Conservation (phyloP, 92 coral and sea anemone genomes). For the Siderastrea radians region DNA sequence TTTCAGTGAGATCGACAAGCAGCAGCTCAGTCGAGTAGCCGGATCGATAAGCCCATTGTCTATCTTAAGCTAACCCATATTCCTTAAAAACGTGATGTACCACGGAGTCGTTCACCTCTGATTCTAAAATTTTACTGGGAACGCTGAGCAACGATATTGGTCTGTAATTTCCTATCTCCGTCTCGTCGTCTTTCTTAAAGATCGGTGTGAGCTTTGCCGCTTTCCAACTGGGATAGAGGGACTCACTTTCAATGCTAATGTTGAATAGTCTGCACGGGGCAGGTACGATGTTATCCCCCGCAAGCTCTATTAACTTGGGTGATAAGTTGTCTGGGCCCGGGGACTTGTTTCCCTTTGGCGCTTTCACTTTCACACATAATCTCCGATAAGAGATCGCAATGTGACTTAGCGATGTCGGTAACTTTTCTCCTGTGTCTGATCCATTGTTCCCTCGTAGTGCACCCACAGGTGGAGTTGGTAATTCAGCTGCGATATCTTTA, state of each 20-base stretch:
- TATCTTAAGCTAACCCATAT: slow-evolving; percentile 4
- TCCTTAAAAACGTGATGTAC: neutral
- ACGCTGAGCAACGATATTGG: neutral
- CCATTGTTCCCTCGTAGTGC: no score
- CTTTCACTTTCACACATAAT: neutral
- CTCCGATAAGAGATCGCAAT: no score
- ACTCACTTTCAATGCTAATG: slow-evolving; percentile 11
- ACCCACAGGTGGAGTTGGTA: no score
- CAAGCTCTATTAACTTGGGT: neutral
- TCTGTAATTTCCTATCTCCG: slow-evolving; percentile 14
- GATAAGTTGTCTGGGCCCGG: no score
- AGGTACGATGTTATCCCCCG: slow-evolving; percentile 28
- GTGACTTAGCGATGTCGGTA: no score
- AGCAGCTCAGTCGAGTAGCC: slow-evolving; percentile 58
- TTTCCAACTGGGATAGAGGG: slow-evolving; percentile 36
- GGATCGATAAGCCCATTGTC: slow-evolving; percentile 43
- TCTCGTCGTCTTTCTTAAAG: slow-evolving; percentile 47
- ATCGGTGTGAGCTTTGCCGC: neutral
- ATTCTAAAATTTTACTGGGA: no score
- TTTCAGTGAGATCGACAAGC: neutral
- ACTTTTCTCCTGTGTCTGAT: no score
- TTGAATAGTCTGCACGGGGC: neutral
- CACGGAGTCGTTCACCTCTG: neutral
- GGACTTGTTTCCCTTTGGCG: slow-evolving; percentile 3
- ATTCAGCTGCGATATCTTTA: no score